phyloP scores from a whole-genome alignment of 2,797 vertebrate genomes.

The Melanogrammus aeglefinus region DNA sequence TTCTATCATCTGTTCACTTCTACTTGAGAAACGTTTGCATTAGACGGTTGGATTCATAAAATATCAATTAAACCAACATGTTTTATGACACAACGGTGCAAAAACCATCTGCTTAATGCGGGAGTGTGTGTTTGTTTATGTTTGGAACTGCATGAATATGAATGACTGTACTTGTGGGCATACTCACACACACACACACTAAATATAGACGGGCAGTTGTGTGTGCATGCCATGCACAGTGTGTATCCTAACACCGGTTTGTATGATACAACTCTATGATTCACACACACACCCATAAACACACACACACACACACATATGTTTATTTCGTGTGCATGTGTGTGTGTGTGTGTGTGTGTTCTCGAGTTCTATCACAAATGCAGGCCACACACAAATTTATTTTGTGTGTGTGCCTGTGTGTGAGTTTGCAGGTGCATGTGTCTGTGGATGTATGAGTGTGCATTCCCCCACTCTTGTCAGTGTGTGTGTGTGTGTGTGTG shows the following conservation, averaged over 20 bases:
- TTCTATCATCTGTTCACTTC: no score
- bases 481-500: neutral
- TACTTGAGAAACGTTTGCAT: no score
- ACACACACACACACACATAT: neutral
- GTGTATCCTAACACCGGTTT: neutral
- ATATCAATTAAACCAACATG: neutral
- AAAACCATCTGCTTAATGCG: neutral
- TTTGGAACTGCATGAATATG: neutral
- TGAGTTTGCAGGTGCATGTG: neutral
- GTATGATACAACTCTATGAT: neutral
- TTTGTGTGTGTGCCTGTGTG: neutral
- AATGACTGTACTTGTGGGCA: neutral
- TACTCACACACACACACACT: neutral
- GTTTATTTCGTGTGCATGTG: neutral
- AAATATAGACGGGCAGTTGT: neutral
- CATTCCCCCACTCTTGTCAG: neutral
- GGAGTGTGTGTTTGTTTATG: constrained; percentile 2
- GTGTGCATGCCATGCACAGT: neutral
- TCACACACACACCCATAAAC: neutral
- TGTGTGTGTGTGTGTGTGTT: no score
- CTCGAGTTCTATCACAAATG: neutral
- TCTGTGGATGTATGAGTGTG: neutral
- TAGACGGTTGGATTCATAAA: no score
- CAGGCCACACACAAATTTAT: neutral
- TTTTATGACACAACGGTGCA: neutral